phyloP scores from a whole-genome alignment of 2,113 vertebrate species.

The Orthochromis malagaraziensis region DNA sequence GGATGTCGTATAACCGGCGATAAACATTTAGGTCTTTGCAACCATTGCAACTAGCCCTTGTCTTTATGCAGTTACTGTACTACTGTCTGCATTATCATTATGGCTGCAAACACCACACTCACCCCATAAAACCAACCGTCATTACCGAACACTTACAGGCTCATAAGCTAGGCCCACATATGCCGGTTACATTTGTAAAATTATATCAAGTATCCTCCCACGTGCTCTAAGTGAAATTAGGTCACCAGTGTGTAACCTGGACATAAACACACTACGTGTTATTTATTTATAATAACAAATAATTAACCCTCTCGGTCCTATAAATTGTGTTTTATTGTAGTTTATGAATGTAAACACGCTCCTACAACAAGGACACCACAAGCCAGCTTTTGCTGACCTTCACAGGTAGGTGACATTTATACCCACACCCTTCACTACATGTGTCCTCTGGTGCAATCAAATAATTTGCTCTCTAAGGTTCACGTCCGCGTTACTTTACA shows the following conservation, averaged over 20 bases:
- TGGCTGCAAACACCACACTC: neutral
- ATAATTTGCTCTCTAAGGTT: neutral
- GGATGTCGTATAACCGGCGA: fast-evolving
- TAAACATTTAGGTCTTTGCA: neutral
- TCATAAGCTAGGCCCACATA: fast-evolving
- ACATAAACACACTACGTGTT: neutral
- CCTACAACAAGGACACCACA: neutral
- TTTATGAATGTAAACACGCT: neutral
- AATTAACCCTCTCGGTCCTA: fast-evolving
- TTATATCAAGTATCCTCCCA: neutral
- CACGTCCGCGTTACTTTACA: neutral
- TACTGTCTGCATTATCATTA: neutral
- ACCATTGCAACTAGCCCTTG: neutral
- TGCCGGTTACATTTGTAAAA: neutral
- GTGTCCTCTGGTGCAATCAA: neutral
- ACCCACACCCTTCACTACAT: neutral
- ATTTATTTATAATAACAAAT: neutral
- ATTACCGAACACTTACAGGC: neutral
- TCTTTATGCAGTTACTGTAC: neutral
- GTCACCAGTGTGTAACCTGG: neutral
- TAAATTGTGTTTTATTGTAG: neutral
- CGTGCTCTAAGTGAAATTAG: slow-evolving; percentile 29
- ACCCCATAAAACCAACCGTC: neutral
- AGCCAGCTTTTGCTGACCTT: slow-evolving; percentile 33
- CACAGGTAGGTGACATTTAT: slow-evolving; percentile 8